phyloP scores from a whole-genome alignment of 2,113 vertebrate species.

The Butorides virescens region DNA sequence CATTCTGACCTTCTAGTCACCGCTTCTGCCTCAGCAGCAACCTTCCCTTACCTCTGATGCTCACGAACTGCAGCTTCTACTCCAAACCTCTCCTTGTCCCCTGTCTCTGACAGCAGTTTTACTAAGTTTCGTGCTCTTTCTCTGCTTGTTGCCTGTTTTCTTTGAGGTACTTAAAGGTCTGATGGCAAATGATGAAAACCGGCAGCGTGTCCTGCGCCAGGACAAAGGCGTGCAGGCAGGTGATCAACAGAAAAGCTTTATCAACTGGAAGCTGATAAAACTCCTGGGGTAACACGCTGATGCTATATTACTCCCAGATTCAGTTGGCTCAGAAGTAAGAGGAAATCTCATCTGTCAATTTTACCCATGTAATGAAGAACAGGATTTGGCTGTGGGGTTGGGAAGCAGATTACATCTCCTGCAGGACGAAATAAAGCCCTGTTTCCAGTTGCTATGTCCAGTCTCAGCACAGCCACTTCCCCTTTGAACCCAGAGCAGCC shows the following conservation, averaged over 20 bases:
- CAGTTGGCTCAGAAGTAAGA: slow-evolving; percentile 20
- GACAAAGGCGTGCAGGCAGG: slow-evolving; percentile 10
- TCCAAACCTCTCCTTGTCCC: neutral
- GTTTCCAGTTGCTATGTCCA: neutral
- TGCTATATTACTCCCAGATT: slow-evolving; percentile 47
- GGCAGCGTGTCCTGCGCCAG: neutral
- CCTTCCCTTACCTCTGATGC: neutral
- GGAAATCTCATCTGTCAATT: slow-evolving; percentile 37
- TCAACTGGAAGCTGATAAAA: slow-evolving; percentile 41
- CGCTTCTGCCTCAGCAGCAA: neutral
- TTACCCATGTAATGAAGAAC: slow-evolving; percentile 13
- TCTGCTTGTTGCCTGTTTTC: neutral
- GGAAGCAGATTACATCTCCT: neutral
- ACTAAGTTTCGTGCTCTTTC: neutral
- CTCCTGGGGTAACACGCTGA: slow-evolving; percentile 6
- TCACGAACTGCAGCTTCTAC: neutral
- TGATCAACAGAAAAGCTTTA: slow-evolving; percentile 26
- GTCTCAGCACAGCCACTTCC: neutral
- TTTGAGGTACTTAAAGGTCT: neutral
- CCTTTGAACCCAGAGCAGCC: neutral
- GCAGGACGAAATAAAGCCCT: neutral
- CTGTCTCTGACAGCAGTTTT: neutral
- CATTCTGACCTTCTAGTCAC: neutral
- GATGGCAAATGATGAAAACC: slow-evolving; percentile 11
- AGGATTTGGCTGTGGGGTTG: slow-evolving; percentile 29